Evolutionary conservation across 2,888 invertebrate species (phyloP).

Genomic region (Choreutis nemorana): DNA sequence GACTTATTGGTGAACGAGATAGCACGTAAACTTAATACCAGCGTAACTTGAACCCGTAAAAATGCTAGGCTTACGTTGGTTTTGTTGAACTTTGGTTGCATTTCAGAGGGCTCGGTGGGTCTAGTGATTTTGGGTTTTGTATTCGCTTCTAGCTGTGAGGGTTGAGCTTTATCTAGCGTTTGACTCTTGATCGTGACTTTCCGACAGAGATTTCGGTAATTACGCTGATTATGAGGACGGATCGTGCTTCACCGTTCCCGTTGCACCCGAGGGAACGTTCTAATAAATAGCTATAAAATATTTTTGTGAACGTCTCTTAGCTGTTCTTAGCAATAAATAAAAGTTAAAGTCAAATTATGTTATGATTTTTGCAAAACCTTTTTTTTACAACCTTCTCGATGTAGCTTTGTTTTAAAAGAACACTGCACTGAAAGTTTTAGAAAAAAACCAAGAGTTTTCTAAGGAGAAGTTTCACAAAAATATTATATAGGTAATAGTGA

Average conservation of each 20-base stretch:
- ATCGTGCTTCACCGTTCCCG: slow-evolving; percentile 27
- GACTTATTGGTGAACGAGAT: slow-evolving; percentile 63
- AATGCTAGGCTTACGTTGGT: slow-evolving; percentile 2
- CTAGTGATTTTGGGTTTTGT: slow-evolving; percentile 28
- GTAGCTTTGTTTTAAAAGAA: slow-evolving; percentile 2
- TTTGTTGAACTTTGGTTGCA: background rate
- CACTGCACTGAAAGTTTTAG: too few relatives aligned
- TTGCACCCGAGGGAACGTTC: slow-evolving; percentile 15
- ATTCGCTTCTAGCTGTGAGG: slow-evolving; percentile 34
- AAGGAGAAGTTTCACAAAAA: too few relatives aligned
- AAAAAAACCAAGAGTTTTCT: too few relatives aligned
- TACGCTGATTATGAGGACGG: slow-evolving; percentile 55
- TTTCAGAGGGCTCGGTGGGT: slow-evolving; percentile 18
- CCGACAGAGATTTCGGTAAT: slow-evolving; percentile 57
- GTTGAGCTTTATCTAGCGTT: slow-evolving; percentile 54
- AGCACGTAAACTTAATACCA: slow-evolving; percentile 50
- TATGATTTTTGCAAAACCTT: background rate
- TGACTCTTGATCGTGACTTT: slow-evolving; percentile 61
- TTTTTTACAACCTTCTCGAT: background rate
- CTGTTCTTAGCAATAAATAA: too few relatives aligned
- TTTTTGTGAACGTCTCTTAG: too few relatives aligned
- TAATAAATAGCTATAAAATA: slow-evolving; percentile 16
- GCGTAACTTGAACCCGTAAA: slow-evolving; percentile 20
- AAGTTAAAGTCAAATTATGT: background rate
- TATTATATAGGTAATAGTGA: too few relatives aligned